Evolutionary conservation across 2,888 invertebrate genomes (phyloP), one percentile per base, ranked within the genome.

Genomic region (Tinea pellionella): DNA sequence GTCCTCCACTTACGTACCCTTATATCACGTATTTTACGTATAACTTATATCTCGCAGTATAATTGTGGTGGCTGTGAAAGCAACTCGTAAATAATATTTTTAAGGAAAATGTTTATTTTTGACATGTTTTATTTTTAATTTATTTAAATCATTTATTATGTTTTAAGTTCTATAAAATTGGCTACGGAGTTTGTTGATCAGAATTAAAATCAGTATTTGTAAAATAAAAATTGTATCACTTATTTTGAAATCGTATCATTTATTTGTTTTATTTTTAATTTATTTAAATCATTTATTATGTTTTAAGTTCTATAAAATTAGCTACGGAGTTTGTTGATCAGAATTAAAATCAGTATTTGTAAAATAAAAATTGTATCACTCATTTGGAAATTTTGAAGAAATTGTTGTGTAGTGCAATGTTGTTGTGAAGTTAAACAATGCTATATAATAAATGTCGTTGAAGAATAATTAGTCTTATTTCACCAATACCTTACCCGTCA

Each of bases 1-100:
- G n/a, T n/a, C n/a, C n/a, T n/a, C n/a, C n/a, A n/a, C n/a, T n/a
- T n/a, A n/a, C n/a, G n/a, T n/a, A n/a, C n/a, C n/a, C n/a, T n/a
- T n/a, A n/a, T n/a, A n/a, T 24, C 24, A 3, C 24, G 24, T 24
- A 24, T 24, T 6, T 24, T 24, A 24, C 6, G 2, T 2, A 24
- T 24, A 24, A 24, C 24, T 24, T 24, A 3, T 24, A 6, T 24
- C 24, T 24, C 24, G 2, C 24, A 24, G 24, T 24, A 6, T 24
- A 24, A 24, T 24, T 24, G 24, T 47, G 47, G 47, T 47, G 47
- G 47, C 47, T 47, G 47, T 47, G 47, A 47, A 47, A 47, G 47
- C 47, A 47, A 47, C 8, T 47, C 13, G 24, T 47, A 15, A 47
- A 47, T 15, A 47, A 47, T 47, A 47, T 47, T 47, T 13, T 47